Evolutionary conservation across 2,888 invertebrate species (phyloP).

Genomic region (Lycaena phlaeas): DNA sequence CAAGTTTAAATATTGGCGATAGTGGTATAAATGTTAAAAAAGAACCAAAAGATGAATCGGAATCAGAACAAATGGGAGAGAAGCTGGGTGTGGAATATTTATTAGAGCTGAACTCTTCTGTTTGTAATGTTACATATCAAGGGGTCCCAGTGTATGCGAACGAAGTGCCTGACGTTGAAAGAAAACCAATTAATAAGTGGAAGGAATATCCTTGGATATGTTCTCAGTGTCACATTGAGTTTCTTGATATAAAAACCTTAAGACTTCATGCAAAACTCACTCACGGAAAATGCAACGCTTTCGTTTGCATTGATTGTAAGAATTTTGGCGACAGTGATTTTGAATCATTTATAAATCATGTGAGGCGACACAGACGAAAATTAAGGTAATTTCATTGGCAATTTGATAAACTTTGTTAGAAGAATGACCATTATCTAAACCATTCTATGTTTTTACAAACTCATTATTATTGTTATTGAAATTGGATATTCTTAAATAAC

Average conservation of each 20-base stretch:
- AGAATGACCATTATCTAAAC: no score
- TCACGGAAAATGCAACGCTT: constrained; percentile 76
- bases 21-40: constrained; percentile 32
- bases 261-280: constrained; percentile 74
- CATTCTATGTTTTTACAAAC: no score
- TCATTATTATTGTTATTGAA: no score
- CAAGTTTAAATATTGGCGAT: constrained; percentile 19
- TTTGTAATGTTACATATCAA: constrained; percentile 23
- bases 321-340: constrained; percentile 70
- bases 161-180: constrained; percentile 36
- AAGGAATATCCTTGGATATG: constrained; percentile 60
- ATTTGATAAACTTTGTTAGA: background rate
- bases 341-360: constrained; percentile 76
- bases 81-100: constrained; percentile 46
- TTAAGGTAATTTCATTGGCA: constrained; percentile 49
- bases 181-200: constrained; percentile 39
- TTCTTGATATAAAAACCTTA: constrained; percentile 48
- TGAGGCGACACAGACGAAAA: constrained; percentile 74
- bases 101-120: constrained; percentile 24
- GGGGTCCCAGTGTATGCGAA: constrained; percentile 47
- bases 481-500: no score
- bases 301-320: constrained; percentile 78
- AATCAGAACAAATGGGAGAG: constrained; percentile 19
- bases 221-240: constrained; percentile 50
- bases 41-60: constrained; percentile 45